These are phyloP conservation scores for Prinia subflava DNA, from an alignment of 2,113 vertebrate genomes.

Conservation along the genomic window DNA sequence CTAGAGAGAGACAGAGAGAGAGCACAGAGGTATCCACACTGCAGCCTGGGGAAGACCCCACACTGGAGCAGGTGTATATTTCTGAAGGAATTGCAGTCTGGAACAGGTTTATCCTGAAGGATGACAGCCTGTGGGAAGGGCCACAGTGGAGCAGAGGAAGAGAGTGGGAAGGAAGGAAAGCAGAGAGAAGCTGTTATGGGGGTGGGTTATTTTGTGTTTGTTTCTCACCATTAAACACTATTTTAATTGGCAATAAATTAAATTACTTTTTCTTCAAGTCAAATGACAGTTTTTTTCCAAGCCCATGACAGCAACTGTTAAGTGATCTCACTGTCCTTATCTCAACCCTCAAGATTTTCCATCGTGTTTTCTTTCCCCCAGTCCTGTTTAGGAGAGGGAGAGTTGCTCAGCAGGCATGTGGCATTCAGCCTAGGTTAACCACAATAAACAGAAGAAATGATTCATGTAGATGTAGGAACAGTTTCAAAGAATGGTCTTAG, in stretches of 20 bases:
- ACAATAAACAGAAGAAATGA: not conserved
- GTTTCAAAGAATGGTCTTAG: not conserved
- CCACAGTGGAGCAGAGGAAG: not conserved
- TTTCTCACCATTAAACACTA: not conserved
- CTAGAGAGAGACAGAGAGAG: not conserved
- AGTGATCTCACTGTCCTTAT: not conserved
- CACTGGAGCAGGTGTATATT: not conserved
- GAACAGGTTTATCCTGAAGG: not conserved
- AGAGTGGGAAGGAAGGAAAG: not conserved
- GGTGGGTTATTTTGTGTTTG: not conserved
- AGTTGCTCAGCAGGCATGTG: accelerated
- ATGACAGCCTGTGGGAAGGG: not conserved
- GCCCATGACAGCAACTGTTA: not conserved
- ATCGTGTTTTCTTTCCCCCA: not conserved
- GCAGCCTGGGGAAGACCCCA: not conserved
- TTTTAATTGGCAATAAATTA: not conserved
- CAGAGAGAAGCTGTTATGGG: not conserved
- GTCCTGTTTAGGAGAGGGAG: not conserved
- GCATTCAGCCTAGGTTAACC: not conserved
- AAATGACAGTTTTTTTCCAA: not conserved
- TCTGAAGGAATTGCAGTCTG: not conserved
- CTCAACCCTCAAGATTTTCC: not conserved
- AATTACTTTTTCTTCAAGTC: not conserved
- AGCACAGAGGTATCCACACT: too few relatives aligned
- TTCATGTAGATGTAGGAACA: not conserved